phyloP scores from a whole-genome alignment of 2,888 invertebrate genomes.

The Mythimna lalbum region DNA sequence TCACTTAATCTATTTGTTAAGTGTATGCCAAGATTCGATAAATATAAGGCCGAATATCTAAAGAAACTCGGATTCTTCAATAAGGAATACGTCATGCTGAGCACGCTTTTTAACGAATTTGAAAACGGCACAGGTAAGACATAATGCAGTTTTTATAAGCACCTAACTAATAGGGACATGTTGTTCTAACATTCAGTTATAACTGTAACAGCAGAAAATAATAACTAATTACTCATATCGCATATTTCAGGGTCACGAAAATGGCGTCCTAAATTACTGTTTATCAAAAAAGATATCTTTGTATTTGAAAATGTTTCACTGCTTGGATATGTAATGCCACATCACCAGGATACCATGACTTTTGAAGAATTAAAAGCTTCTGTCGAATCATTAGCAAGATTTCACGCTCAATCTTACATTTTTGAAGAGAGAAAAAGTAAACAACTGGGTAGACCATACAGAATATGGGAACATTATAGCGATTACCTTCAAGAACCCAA shows the following conservation, averaged over 20 bases:
- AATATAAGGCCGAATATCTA: conserved; percentile 84
- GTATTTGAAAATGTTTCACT: conserved; percentile 84
- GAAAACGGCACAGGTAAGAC: conserved; percentile 73
- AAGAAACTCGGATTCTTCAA: conserved; percentile 77
- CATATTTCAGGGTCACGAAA: conserved; percentile 70
- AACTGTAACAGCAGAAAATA: not conserved
- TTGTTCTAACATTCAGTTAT: too few relatives aligned
- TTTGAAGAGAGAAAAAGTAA: conserved; percentile 83
- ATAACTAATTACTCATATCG: not conserved
- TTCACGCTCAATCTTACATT: conserved; percentile 87
- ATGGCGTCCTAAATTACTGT: conserved; percentile 80
- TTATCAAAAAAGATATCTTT: conserved; percentile 77
- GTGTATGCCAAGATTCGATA: conserved; percentile 88
- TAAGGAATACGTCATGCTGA: conserved; percentile 82
- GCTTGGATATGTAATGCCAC: conserved; percentile 79
- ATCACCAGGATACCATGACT: conserved; percentile 73
- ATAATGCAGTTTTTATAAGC: not conserved
- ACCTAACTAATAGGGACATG: too few relatives aligned
- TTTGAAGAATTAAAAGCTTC: conserved; percentile 82
- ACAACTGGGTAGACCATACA: conserved; percentile 76
- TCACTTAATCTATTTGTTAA: conserved; percentile 90
- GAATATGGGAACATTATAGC: conserved; percentile 81
- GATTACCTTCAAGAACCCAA: conserved; percentile 76
- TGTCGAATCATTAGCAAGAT: conserved; percentile 83
- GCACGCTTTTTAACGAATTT: conserved; percentile 77